Evolutionary conservation across 2,888 invertebrate genomes (phyloP), one percentile per base, ranked within the genome.

Genomic region (Melitaea athalia): DNA sequence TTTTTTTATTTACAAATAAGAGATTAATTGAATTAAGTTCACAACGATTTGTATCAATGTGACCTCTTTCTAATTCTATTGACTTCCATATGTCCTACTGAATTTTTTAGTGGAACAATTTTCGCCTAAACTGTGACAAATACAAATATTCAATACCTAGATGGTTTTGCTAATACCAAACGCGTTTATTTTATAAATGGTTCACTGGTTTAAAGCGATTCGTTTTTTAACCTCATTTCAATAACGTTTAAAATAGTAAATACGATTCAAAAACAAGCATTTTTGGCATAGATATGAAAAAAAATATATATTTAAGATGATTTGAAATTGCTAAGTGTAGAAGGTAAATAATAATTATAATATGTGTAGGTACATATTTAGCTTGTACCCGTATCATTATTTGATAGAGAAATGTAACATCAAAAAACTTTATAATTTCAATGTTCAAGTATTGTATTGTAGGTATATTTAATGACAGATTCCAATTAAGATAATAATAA

Each of bases 101-200:
- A 65, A 68, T 68, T 71, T 71, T 71, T 71, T 53, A 68, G 49
- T 59, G 59, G 55, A 68, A 65, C 68, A 68, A 68, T 60, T 63
- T 64, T 38, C 59, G 70, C 42, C 64, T 65, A 65, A 65, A 68
- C 70, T 65, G 63, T 59, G 53, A 64, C 68, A 71, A 68, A 68
- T 63, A 65, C 57, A 55, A 59, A 68, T 49, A 59, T 68, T 64
- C 62, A 63, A 68, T 68, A n/a, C n/a, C n/a, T n/a, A 59, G 68
- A 64, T 57, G 63, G 43, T 59, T 65, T 47, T 62, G 47, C 59
- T 59, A 68, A 63, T 64, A 70, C 64, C 63, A 64, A 65, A 57
- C 65, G 52, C 24, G 67, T 61, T 62, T 62, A 55, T 17, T 52
- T 24, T 11, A 52, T 24, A 52, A 52, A 31, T n/a, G 55, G 33